These are phyloP conservation scores for Eulithis testata DNA, from an alignment of 2,888 invertebrate species.

Conservation along the genomic window DNA sequence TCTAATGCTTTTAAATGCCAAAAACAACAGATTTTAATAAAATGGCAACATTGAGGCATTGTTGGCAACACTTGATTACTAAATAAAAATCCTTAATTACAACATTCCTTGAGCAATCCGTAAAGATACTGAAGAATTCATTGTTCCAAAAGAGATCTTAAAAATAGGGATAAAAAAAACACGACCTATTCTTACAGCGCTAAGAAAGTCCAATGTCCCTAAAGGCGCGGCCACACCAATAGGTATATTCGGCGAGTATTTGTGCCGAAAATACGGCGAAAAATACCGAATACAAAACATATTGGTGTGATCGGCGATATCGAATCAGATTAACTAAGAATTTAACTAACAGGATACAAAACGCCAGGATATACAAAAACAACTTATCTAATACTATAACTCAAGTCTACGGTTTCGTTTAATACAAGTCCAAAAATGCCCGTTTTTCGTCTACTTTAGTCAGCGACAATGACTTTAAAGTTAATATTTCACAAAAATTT, in stretches of 20 bases:
- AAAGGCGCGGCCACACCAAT: slow-evolving; percentile 37
- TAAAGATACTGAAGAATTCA: slow-evolving; percentile 60
- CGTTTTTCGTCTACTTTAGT: slow-evolving; percentile 8
- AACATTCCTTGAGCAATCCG: slow-evolving; percentile 74
- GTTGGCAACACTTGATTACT: slow-evolving; percentile 38
- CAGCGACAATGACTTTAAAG: slow-evolving; percentile 38
- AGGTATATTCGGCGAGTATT: slow-evolving; percentile 6
- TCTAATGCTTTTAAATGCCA: slow-evolving; percentile 29
- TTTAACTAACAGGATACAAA: slow-evolving; percentile 48
- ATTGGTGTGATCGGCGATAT: slow-evolving; percentile 36
- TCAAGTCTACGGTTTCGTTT: slow-evolving; percentile 28
- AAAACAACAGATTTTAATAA: slow-evolving; percentile 31
- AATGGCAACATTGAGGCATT: slow-evolving; percentile 37
- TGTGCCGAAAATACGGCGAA: slow-evolving; percentile 7
- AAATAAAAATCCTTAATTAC: slow-evolving; percentile 40
- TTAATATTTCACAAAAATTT: slow-evolving; percentile 6
- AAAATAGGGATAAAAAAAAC: slow-evolving; percentile 52
- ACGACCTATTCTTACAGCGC: slow-evolving; percentile 52
- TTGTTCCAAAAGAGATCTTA: slow-evolving; percentile 69
- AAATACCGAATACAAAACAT: slow-evolving; percentile 36
- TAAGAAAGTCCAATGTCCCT: slow-evolving; percentile 51
- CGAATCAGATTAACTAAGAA: slow-evolving; percentile 58
- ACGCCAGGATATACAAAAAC: slow-evolving; percentile 54
- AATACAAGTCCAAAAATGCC: slow-evolving; percentile 36
- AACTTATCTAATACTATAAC: slow-evolving; percentile 50